Percentiles rank a stretch among this genome's conserved stretches.
phyloP scores from a whole-genome alignment of 1,140 invertebrate species.

The Saccostrea glomerata region DNA sequence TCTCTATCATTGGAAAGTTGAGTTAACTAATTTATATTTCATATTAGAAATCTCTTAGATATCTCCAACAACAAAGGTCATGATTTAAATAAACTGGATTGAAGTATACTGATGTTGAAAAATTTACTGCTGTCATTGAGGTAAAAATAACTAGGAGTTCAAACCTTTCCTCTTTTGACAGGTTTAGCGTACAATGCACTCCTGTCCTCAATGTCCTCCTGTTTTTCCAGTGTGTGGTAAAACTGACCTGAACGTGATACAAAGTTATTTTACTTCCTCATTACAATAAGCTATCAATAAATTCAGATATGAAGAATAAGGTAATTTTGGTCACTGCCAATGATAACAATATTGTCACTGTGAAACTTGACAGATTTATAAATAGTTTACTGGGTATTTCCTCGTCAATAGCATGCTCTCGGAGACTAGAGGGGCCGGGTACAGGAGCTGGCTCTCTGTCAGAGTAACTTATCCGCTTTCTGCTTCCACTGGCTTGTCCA shows the following conservation, averaged over 20 bases:
- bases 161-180: conserved; percentile 53
- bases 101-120: too few species aligned
- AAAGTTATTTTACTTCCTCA: not conserved
- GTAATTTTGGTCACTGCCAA: not conserved
- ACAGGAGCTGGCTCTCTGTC: conserved; percentile 53
- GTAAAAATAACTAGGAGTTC: too few species aligned
- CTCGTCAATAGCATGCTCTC: conserved; percentile 62
- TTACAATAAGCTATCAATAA: not conserved
- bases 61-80: not conserved
- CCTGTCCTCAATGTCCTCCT: conserved; percentile 46
- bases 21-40: not conserved
- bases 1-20: conserved; percentile 3
- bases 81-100: too few species aligned
- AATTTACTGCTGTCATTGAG: not conserved
- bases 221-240: conserved; percentile 36
- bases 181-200: conserved; percentile 61
- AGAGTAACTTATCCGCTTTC: conserved; percentile 58
- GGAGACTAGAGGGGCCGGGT: conserved; percentile 28
- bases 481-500: conserved; percentile 57
- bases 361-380: not conserved
- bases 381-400: conserved; percentile 43
- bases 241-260: conserved; percentile 33
- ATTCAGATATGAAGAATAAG: not conserved
- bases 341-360: not conserved
- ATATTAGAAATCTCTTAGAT: not conserved